Base-by-base conservation (phyloP, 2,888 invertebrate genomes). In the Ypsolopha sequella region DNA sequence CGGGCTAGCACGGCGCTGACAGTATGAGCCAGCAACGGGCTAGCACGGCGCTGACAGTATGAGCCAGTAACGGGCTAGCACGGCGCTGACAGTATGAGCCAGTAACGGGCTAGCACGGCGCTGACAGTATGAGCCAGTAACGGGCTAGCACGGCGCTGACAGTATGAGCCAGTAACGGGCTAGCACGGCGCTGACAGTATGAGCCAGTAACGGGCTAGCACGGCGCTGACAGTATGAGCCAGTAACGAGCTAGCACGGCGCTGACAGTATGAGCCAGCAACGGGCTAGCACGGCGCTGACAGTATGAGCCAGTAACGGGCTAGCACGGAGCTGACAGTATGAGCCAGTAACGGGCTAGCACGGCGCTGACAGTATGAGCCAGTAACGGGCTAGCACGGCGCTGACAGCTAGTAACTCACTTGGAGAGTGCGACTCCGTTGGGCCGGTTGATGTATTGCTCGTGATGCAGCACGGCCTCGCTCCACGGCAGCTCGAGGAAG, bases 391-490 rank as follows among this genome's bases (percentile, higher is more conserved):
- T 33, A 4, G 24, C 24, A 24, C 24, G 24, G 24, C 24, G 24
- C 2, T 2, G 24, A 24, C 24, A 24, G 24, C 24, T 2, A 4
- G 4, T 4, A 24, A 44, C 91, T 89, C 86, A 97, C 97, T 97
- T 97, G 85, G 98, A 98, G 51, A 98, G 89, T 59, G 95, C 95
- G 52, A 98, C 95, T 59, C 97, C 98, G 63, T 97, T 93, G 46
- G 95, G 95, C 77, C 94, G 97, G 84, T 98, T 98, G 75, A 99
- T 97, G 76, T 94, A 95, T 71, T 96, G 94, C 82, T 99, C 97
- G 87, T 99, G 99, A 86, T 99, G 98, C 65, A 99, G 89, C 56
- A 99, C 98, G 47, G 95, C 93, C 60, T 96, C 95, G 84, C 96
- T 92, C 99, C 99, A 99, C 39, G 95, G 95, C 62, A 99, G 89